Conservation (phyloP, 1,140 invertebrate species). For the Drosophila ohnishii region DNA sequence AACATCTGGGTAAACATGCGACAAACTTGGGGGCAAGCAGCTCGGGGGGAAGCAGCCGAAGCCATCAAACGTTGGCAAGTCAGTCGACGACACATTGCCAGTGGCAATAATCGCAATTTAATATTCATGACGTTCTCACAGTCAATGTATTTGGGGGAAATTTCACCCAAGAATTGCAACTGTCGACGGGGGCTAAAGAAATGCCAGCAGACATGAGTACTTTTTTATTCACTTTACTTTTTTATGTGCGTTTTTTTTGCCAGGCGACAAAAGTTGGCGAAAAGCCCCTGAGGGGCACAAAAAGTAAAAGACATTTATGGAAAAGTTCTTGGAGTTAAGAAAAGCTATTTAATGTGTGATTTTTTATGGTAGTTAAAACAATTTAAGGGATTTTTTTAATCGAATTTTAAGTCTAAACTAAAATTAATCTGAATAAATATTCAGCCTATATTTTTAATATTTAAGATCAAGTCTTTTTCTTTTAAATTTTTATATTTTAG, state of each 20-base stretch:
- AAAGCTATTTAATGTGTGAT: background rate
- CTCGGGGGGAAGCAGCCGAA: background rate
- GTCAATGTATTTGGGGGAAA: constrained; percentile 74
- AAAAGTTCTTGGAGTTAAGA: background rate
- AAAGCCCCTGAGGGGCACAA: background rate
- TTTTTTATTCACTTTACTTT: constrained; percentile 40
- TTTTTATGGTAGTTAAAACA: background rate
- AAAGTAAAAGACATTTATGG: background rate
- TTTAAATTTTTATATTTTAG: background rate
- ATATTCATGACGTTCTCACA: constrained; percentile 76
- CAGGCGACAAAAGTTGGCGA: constrained; percentile 38
- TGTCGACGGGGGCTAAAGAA: constrained; percentile 31
- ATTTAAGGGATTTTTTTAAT: no score
- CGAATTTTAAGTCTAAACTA: no score
- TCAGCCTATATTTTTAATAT: no score
- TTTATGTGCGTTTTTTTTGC: constrained; percentile 3
- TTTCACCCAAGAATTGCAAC: constrained; percentile 56
- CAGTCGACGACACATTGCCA: constrained; percentile 60
- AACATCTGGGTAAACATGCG: constrained; percentile 29
- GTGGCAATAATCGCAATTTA: constrained; percentile 80
- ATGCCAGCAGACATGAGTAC: constrained; percentile 19
- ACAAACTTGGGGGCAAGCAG: background rate
- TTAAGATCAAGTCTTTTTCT: no score
- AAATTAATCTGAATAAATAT: no score
- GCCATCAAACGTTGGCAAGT: constrained; percentile 32